phyloP scores from a whole-genome alignment of 2,888 invertebrate genomes.

The Drosophila kokeensis region DNA sequence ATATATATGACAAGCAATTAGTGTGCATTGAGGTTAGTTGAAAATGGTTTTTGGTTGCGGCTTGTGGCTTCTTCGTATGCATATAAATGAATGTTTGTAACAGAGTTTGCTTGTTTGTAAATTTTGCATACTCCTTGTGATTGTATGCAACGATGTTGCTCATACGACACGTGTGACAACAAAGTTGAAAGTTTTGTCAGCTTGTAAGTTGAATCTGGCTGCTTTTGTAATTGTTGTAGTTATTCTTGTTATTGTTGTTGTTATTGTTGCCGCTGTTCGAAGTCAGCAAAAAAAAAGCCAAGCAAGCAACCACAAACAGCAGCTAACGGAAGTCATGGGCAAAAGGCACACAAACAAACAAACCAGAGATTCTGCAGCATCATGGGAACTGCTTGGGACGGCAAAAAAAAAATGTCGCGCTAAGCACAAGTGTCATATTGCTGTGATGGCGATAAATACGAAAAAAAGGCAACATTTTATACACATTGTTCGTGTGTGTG shows the following conservation, averaged over 20 bases:
- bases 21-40: conserved; percentile 79
- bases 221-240: conserved; percentile 26
- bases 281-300: conserved; percentile 53
- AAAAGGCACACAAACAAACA: conserved; percentile 74
- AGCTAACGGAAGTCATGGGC: conserved; percentile 80
- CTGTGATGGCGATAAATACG: conserved; percentile 68
- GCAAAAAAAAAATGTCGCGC: conserved; percentile 62
- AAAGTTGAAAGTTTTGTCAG: conserved; percentile 61
- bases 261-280: conserved; percentile 20
- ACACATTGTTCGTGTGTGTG: conserved; percentile 50
- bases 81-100: conserved; percentile 12
- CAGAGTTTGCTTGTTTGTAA: conserved; percentile 16
- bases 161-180: conserved; percentile 78
- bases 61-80: conserved; percentile 31
- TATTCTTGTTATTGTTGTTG: conserved; percentile 15
- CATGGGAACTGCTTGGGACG: conserved; percentile 75
- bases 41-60: conserved; percentile 68
- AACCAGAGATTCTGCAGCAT: conserved; percentile 75
- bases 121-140: conserved; percentile 53
- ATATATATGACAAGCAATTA: conserved; percentile 76
- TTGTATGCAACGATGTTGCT: conserved; percentile 57
- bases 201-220: conserved; percentile 50
- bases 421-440: conserved; percentile 78
- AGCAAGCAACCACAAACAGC: conserved; percentile 53
- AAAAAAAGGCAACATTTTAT: conserved; percentile 74